Evolutionary conservation across 2,113 vertebrate species (phyloP).

Genomic region (Leptocoma aspasia): DNA sequence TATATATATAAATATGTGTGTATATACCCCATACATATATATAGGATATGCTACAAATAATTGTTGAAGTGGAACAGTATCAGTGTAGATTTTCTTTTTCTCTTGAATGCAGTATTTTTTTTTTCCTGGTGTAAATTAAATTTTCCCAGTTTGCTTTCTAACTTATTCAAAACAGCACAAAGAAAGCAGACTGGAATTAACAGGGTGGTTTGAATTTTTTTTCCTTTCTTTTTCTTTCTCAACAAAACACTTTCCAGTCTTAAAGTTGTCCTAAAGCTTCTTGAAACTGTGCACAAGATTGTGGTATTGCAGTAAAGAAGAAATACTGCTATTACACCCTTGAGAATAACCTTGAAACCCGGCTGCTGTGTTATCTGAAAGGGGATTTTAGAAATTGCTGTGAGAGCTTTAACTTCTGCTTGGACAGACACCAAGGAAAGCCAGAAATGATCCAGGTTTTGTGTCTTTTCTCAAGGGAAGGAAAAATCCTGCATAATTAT

Average conservation of each 20-base stretch:
- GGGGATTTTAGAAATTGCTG: slow-evolving; percentile 18
- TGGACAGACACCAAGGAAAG: slow-evolving; percentile 48
- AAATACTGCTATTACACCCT: slow-evolving; percentile 48
- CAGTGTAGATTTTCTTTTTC: not conserved
- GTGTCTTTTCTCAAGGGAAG: slow-evolving; percentile 15
- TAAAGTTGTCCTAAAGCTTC: not conserved
- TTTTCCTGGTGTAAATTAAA: slow-evolving; percentile 46
- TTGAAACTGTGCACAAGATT: slow-evolving; percentile 14
- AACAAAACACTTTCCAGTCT: not conserved
- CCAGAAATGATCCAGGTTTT: slow-evolving; percentile 33
- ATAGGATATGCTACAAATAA: slow-evolving; percentile 44
- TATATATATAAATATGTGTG: not conserved
- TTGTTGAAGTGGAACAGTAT: slow-evolving; percentile 40
- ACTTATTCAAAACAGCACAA: slow-evolving; percentile 45
- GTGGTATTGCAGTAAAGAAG: slow-evolving; percentile 14
- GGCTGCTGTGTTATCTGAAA: slow-evolving; percentile 34
- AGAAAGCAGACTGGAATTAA: slow-evolving; percentile 25
- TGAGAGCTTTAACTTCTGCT: slow-evolving; percentile 54
- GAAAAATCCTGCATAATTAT: slow-evolving; percentile 17
- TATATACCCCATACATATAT: not conserved
- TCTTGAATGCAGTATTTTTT: not conserved
- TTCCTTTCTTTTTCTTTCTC: fast-evolving
- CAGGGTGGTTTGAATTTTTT: not conserved
- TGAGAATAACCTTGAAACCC: slow-evolving; percentile 50
- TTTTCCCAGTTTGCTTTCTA: slow-evolving; percentile 59